Percentiles rank a stretch among this genome's conserved stretches.
Evolutionary conservation across 2,113 vertebrate genomes (phyloP).

Genomic region (Collichthys lucidus): DNA sequence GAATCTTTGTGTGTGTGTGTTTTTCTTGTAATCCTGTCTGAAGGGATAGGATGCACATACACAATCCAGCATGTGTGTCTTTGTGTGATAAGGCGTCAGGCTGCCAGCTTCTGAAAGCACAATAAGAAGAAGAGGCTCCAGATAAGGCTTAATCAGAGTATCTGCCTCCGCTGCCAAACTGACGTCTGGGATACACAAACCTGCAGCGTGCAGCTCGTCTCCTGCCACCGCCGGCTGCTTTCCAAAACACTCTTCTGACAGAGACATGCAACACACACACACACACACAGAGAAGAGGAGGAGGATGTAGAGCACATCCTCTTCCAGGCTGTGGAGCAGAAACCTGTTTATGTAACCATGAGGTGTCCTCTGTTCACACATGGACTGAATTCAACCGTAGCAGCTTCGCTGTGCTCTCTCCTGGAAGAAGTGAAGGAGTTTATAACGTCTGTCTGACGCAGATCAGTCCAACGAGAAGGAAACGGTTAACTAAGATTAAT

Average conservation of each 20-base stretch:
- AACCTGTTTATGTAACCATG: constrained; percentile 28
- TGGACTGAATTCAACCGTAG: neutral
- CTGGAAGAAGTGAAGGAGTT: neutral
- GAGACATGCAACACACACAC: neutral
- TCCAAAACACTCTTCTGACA: constrained; percentile 51
- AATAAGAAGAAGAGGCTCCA: constrained; percentile 23
- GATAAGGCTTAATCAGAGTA: constrained; percentile 58
- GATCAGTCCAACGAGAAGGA: neutral
- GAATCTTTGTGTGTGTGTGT: neutral
- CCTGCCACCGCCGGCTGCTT: constrained; percentile 18
- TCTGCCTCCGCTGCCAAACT: constrained; percentile 57
- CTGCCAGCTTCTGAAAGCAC: constrained; percentile 48
- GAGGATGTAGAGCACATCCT: constrained; percentile 24
- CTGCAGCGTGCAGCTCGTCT: constrained; percentile 44
- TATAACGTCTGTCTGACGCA: neutral
- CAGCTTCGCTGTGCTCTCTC: neutral
- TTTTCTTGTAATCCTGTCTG: constrained; percentile 19
- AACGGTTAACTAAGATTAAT: neutral
- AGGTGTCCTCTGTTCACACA: constrained; percentile 6
- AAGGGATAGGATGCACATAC: neutral
- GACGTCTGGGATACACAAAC: constrained; percentile 34
- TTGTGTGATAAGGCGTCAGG: constrained; percentile 47
- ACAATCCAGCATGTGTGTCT: constrained; percentile 9
- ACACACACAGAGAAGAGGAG: neutral
- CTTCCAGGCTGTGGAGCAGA: constrained; percentile 50